A percentile compares a stretch with the other conserved stretches of the same genome.
Conservation (phyloP, 2,888 invertebrate genomes). For the Abrostola triplasia region DNA sequence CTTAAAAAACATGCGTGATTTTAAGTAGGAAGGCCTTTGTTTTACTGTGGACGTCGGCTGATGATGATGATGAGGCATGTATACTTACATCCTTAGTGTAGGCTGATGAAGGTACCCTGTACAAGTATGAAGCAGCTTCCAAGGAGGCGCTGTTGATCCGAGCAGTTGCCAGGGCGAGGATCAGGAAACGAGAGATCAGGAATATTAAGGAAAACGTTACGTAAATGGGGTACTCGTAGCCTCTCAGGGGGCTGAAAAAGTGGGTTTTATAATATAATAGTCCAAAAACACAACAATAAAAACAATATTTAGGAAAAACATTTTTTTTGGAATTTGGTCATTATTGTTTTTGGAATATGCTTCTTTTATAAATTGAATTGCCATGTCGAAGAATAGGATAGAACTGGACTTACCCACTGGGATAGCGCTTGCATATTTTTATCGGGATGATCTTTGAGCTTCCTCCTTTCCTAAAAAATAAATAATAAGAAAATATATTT, state of each 20-base stretch:
- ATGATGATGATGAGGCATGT: neutral
- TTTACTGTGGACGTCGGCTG: no score
- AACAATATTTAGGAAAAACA: no score
- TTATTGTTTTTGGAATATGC: no score
- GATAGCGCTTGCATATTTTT: conserved; percentile 18
- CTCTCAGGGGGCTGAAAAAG: conserved; percentile 58
- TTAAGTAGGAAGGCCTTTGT: no score
- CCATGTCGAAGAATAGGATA: no score
- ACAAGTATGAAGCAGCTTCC: conserved; percentile 82
- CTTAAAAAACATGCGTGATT: no score
- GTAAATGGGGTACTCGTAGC: conserved; percentile 72
- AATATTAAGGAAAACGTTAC: conserved; percentile 88
- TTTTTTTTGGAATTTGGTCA: no score
- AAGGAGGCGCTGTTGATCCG: conserved; percentile 85
- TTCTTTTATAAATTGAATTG: no score
- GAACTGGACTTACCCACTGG: conserved; percentile 10
- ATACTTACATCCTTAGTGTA: conserved; percentile 87
- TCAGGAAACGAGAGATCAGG: conserved; percentile 86
- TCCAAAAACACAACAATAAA: no score
- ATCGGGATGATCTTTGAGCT: neutral
- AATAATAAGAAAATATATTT: no score
- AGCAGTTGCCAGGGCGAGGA: conserved; percentile 88
- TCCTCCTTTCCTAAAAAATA: conserved; percentile 33
- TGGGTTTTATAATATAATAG: neutral
- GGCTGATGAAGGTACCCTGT: conserved; percentile 86